A percentile compares a stretch with the other conserved stretches of the same genome.
Conservation (phyloP, 2,113 vertebrate genomes). For the Macaca mulatta region DNA sequence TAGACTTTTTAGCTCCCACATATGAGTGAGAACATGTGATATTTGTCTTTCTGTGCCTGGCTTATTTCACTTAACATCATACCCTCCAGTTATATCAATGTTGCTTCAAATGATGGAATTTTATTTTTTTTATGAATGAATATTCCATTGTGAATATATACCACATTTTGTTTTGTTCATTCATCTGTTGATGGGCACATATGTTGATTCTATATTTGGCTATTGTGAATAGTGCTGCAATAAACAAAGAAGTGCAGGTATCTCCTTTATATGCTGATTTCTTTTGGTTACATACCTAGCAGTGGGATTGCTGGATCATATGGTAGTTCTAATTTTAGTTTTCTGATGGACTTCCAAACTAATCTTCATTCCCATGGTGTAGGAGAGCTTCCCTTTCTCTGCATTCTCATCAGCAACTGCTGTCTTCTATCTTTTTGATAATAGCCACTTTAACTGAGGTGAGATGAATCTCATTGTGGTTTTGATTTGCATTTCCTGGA, state of each 20-base stretch:
- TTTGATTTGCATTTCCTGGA: neutral
- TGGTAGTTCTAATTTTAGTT: neutral
- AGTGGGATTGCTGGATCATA: neutral
- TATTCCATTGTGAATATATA: neutral
- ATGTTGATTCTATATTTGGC: neutral
- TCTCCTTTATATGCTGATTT: neutral
- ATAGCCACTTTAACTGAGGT: neutral
- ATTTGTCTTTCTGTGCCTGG: neutral
- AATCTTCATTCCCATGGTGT: neutral
- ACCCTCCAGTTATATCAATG: neutral
- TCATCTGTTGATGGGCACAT: neutral
- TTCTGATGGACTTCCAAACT: neutral
- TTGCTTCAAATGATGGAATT: neutral
- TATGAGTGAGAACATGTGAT: neutral
- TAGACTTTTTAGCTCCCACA: neutral
- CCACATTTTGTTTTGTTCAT: neutral
- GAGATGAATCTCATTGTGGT: neutral
- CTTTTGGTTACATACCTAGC: neutral
- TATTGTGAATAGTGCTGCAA: neutral
- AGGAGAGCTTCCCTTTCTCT: neutral
- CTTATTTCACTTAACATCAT: neutral
- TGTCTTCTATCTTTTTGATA: neutral
- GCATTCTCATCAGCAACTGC: neutral
- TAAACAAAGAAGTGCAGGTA: neutral
- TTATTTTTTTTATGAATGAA: neutral